A percentile compares a stretch with the other conserved stretches of the same genome.
Evolutionary conservation across 2,888 invertebrate genomes (phyloP).

Genomic region (Caenorhabditis zanzibari): DNA sequence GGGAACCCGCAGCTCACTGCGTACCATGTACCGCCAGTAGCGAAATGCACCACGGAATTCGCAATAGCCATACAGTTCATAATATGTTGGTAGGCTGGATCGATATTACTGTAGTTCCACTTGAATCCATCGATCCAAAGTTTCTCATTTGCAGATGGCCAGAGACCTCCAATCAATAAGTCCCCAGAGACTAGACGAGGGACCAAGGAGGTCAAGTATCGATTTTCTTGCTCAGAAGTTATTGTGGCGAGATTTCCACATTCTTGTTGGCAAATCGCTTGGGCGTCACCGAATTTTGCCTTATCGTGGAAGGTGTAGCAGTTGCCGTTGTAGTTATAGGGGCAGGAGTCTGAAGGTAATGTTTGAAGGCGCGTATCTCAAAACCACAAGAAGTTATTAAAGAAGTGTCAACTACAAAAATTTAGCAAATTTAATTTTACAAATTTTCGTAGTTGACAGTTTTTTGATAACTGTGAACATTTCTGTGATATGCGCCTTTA

Average conservation of each 20-base stretch:
- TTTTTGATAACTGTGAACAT: too few species aligned
- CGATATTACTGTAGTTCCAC: background rate
- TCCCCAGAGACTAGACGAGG: background rate
- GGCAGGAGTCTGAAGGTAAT: slow-evolving; percentile 16
- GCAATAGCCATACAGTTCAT: background rate
- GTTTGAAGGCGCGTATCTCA: too few species aligned
- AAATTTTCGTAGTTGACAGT: too few species aligned
- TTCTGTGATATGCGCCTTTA: too few species aligned
- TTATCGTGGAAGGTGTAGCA: slow-evolving; percentile 17
- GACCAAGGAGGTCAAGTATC: background rate
- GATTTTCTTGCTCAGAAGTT: slow-evolving; percentile 5
- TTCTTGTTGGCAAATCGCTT: background rate
- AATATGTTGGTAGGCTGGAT: background rate
- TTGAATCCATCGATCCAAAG: background rate
- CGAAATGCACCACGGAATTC: background rate
- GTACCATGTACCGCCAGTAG: background rate
- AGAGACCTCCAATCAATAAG: background rate
- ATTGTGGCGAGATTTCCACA: slow-evolving; percentile 9
- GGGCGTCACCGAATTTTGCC: background rate
- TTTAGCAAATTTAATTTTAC: too few species aligned
- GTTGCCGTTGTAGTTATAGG: slow-evolving; percentile 30
- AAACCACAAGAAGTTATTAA: too few species aligned
- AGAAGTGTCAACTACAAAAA: too few species aligned
- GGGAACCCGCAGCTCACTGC: background rate
- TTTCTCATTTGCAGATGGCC: background rate